These are phyloP conservation scores for Platerodrilus igneus DNA, from an alignment of 2,888 invertebrate species.

Conservation along the genomic window DNA sequence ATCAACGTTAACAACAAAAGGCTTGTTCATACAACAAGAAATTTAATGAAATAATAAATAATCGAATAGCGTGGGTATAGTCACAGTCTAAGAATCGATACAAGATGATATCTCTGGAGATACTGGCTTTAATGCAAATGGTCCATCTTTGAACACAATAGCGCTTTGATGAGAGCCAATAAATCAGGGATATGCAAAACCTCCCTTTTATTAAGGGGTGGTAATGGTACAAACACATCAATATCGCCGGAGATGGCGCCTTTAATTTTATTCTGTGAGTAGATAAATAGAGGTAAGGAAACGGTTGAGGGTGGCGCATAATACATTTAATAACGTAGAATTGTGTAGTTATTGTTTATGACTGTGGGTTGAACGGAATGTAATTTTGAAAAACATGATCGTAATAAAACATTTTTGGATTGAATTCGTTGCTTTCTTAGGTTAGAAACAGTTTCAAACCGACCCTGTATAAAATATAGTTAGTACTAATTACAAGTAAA, in stretches of 20 bases:
- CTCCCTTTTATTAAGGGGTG: constrained; percentile 44
- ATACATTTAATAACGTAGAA: neutral
- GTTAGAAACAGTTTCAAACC: no score
- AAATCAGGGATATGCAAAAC: constrained; percentile 53
- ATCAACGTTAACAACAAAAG: no score
- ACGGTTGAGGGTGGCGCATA: neutral
- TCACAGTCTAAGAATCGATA: constrained; percentile 27
- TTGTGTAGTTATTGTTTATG: no score
- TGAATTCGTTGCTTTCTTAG: no score
- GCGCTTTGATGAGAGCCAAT: constrained; percentile 55
- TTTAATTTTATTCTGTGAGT: constrained; percentile 28
- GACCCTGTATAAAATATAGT: no score
- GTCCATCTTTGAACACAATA: constrained; percentile 47
- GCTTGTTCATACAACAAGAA: constrained; percentile 10
- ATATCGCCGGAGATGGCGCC: constrained; percentile 26
- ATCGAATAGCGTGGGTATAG: constrained; percentile 21
- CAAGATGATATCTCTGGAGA: constrained; percentile 31
- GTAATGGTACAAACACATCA: constrained; percentile 36
- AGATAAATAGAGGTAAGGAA: constrained; percentile 24
- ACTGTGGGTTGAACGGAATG: no score
- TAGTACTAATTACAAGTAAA: no score
- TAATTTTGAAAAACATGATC: no score
- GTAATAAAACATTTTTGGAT: no score
- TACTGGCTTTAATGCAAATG: constrained; percentile 45
- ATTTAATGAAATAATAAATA: constrained; percentile 24